Percentiles rank a stretch among this genome's conserved stretches.
phyloP scores from a whole-genome alignment of 2,113 vertebrate species.

The Jacana jacana region DNA sequence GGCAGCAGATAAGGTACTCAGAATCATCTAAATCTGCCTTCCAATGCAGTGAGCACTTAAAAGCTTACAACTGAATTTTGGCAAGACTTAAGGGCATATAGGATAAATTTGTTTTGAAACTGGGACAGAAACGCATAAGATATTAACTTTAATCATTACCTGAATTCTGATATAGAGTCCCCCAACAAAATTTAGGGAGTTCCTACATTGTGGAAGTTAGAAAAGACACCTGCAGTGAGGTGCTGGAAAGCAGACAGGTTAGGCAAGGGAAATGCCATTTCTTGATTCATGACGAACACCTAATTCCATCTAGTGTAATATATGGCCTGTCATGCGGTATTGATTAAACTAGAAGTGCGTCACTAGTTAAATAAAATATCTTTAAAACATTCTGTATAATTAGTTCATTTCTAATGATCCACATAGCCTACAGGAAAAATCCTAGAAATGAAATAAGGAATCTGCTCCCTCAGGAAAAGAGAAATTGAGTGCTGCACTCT shows the following conservation, averaged over 20 bases:
- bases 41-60: neutral
- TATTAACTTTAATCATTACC: neutral
- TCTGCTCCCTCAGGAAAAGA: neutral
- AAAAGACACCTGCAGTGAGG: neutral
- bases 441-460: neutral
- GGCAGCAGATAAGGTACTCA: neutral
- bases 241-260: neutral
- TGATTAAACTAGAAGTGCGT: neutral
- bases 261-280: slow-evolving; percentile 10
- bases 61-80: neutral
- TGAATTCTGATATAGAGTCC: neutral
- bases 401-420: neutral
- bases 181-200: neutral
- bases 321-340: neutral
- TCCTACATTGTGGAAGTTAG: neutral
- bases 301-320: neutral
- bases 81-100: neutral
- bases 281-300: neutral
- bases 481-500: neutral
- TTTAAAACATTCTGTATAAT: slow-evolving; percentile 7
- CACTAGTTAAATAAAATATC: neutral
- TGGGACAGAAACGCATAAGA: neutral
- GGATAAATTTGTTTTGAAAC: neutral
- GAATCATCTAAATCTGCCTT: neutral
- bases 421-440: neutral